Conservation (phyloP, 2,888 invertebrate species). For the Gastracanthus pulcherrimus region DNA sequence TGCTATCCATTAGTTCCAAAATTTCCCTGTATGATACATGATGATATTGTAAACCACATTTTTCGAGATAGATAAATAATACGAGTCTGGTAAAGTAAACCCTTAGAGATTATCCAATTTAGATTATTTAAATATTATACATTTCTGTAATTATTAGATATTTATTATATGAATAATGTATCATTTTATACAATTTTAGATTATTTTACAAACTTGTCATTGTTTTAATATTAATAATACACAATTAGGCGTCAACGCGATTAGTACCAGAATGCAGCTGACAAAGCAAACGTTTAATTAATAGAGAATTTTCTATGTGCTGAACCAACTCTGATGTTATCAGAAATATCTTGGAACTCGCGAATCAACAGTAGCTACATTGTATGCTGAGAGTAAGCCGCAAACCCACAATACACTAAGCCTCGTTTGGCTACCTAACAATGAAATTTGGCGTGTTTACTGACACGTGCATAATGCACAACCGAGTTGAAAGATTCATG, state of each 20-base stretch:
- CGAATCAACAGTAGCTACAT: neutral
- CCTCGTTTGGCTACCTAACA: neutral
- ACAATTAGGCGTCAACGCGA: no score
- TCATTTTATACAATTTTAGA: no score
- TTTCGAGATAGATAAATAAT: no score
- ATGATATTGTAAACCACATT: neutral
- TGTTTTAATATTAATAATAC: no score
- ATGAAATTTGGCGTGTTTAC: neutral
- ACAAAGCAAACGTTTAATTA: neutral
- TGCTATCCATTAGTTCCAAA: neutral
- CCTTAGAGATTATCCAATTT: no score
- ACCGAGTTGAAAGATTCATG: neutral
- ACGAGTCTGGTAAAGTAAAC: no score
- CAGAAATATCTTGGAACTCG: neutral
- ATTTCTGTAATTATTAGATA: no score
- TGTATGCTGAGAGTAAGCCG: neutral
- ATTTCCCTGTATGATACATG: neutral
- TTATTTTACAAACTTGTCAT: no score
- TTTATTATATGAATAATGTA: no score
- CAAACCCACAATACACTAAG: neutral
- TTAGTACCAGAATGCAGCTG: no score
- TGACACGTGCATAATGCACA: neutral
- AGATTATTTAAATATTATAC: no score
- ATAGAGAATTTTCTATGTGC: neutral
- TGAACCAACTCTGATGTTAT: neutral